phyloP scores from a whole-genome alignment of 2,888 invertebrate genomes.

The Trichogramma dendrolimi region DNA sequence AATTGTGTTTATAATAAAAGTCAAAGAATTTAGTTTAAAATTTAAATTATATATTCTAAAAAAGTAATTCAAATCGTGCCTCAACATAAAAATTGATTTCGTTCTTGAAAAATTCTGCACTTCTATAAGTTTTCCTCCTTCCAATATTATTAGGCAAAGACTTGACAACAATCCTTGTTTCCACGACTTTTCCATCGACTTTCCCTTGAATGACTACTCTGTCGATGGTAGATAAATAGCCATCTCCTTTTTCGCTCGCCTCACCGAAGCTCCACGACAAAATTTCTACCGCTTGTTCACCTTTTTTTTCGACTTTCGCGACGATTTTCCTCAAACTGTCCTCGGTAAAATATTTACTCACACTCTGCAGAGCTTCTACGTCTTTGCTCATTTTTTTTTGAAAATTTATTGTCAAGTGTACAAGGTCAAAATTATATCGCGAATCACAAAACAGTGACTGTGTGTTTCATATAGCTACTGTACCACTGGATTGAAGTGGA shows the following conservation, averaged over 20 bases:
- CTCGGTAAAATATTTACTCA: conserved; percentile 49
- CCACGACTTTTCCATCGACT: conserved; percentile 43
- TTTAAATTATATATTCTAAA: neutral
- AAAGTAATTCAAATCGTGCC: conserved; percentile 31
- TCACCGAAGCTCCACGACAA: conserved; percentile 51
- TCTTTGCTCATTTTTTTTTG: conserved; percentile 15
- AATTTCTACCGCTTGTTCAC: conserved; percentile 39
- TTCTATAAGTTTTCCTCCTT: conserved; percentile 62
- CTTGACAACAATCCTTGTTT: conserved; percentile 63
- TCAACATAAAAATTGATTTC: conserved; percentile 64
- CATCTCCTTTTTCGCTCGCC: conserved; percentile 63
- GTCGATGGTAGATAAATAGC: conserved; percentile 64
- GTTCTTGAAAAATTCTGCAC: conserved; percentile 66
- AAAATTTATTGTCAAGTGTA: neutral
- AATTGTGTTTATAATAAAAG: too few species aligned
- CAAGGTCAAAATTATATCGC: too few species aligned
- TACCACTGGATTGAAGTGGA: too few species aligned
- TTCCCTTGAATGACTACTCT: conserved; percentile 58
- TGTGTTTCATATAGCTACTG: too few species aligned
- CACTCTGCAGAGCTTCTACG: conserved; percentile 11
- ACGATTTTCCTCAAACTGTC: conserved; percentile 51
- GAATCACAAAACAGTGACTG: too few species aligned
- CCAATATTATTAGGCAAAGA: conserved; percentile 62
- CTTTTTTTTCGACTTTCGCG: conserved; percentile 41
- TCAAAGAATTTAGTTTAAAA: neutral